Percentiles rank a stretch among this genome's conserved stretches.
These are phyloP conservation scores for Elysia chlorotica DNA, from an alignment of 1,140 invertebrate species.

Conservation along the genomic window DNA sequence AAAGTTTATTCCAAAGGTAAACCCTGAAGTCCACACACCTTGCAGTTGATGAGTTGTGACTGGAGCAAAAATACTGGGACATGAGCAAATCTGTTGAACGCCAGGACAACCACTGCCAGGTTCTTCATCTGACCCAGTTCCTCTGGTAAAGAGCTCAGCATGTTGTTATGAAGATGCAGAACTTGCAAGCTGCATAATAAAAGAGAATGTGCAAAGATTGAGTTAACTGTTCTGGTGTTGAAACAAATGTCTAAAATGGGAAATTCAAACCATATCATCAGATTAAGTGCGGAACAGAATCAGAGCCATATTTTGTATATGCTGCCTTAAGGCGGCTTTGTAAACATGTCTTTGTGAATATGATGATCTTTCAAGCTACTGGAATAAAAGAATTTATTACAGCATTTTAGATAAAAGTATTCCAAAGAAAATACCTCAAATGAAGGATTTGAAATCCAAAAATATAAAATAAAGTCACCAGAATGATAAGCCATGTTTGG, in stretches of 20 bases:
- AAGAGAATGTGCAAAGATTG: conserved; percentile 25
- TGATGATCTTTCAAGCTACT: too few relatives aligned
- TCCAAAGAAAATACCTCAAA: neutral
- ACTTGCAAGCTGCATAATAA: conserved; percentile 58
- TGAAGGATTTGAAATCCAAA: too few relatives aligned
- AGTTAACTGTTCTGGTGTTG: neutral
- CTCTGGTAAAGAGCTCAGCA: conserved; percentile 50
- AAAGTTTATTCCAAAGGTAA: too few relatives aligned
- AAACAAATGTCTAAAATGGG: neutral
- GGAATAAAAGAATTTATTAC: too few relatives aligned
- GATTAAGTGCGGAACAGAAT: too few relatives aligned
- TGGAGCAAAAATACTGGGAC: conserved; percentile 51
- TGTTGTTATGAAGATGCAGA: conserved; percentile 60
- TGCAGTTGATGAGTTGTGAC: conserved; percentile 32
- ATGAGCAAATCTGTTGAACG: conserved; percentile 59
- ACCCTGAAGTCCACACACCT: conserved; percentile 8
- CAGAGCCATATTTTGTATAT: too few relatives aligned
- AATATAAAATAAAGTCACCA: too few relatives aligned
- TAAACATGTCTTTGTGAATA: too few relatives aligned
- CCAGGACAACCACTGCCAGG: conserved; percentile 56
- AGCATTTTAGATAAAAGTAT: neutral
- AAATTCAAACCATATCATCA: too few relatives aligned
- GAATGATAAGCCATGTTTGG: too few relatives aligned
- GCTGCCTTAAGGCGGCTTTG: too few relatives aligned
- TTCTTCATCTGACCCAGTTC: conserved; percentile 50